phyloP scores from a whole-genome alignment of 2,113 vertebrate genomes.

The Pampusana beccarii region DNA sequence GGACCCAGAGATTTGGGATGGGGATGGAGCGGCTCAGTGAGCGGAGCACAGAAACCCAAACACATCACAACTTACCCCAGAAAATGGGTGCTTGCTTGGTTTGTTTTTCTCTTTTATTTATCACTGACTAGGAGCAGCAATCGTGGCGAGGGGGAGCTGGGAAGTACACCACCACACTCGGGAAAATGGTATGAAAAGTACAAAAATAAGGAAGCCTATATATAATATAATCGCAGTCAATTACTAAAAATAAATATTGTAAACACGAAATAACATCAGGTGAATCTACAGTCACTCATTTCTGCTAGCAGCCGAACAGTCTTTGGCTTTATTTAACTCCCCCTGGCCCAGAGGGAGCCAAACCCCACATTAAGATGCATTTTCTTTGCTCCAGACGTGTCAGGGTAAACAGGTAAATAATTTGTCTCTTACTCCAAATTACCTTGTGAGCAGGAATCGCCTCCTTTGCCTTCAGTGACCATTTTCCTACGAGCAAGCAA shows the following conservation, averaged over 20 bases:
- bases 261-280: slow-evolving; percentile 30
- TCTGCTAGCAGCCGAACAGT: slow-evolving; percentile 41
- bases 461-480: background rate
- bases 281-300: slow-evolving; percentile 24
- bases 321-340: slow-evolving; percentile 58
- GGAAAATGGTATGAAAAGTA: slow-evolving; percentile 28
- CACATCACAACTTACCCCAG: background rate
- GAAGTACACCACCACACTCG: slow-evolving; percentile 6
- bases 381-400: background rate
- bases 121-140: slow-evolving; percentile 42
- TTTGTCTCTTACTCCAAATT: background rate
- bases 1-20: background rate
- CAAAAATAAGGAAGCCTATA: slow-evolving; percentile 57
- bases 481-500: rapidly evolving
- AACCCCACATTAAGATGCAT: background rate
- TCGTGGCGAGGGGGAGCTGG: slow-evolving; percentile 12
- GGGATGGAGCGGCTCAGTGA: background rate
- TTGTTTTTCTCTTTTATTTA: slow-evolving; percentile 45
- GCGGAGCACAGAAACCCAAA: background rate
- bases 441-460: background rate
- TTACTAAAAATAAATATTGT: slow-evolving; percentile 68
- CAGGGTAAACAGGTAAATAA: background rate
- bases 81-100: background rate
- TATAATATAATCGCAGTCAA: slow-evolving; percentile 23
- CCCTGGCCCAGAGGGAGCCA: background rate